These are phyloP conservation scores for Sialis fuliginosa DNA, from an alignment of 2,888 invertebrate genomes.

Conservation along the genomic window DNA sequence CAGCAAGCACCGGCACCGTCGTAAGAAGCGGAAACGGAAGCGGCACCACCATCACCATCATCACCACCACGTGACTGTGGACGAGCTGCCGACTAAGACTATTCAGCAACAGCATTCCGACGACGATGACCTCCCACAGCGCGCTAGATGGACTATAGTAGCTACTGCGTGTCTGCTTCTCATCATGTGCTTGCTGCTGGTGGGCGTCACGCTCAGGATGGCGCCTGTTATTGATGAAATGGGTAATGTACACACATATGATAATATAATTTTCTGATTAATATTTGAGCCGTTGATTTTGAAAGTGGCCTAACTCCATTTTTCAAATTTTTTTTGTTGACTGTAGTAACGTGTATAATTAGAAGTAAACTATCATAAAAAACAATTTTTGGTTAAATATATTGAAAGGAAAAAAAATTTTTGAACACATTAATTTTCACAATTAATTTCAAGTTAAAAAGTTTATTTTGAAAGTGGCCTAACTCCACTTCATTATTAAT, in stretches of 20 bases:
- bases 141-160: conserved; percentile 81
- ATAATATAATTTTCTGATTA: not conserved
- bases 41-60: conserved; percentile 16
- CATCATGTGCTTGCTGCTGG: conserved; percentile 74
- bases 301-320: too few species aligned
- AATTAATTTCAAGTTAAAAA: too few species aligned
- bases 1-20: conserved; percentile 15
- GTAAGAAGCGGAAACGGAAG: conserved; percentile 17
- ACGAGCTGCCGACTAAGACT: conserved; percentile 9
- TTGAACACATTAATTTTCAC: too few species aligned
- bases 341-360: too few species aligned
- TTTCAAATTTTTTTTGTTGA: too few species aligned
- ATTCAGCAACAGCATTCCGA: conserved; percentile 38
- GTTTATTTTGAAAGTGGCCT: too few species aligned
- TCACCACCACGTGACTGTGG: conserved; percentile 15
- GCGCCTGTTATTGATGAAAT: conserved; percentile 90
- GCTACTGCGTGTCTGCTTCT: conserved; percentile 76
- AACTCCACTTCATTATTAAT: too few species aligned
- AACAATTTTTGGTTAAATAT: too few species aligned
- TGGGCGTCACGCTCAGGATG: conserved; percentile 83
- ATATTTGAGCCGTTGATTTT: not conserved
- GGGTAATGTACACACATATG: conserved; percentile 38
- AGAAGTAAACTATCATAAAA: too few species aligned
- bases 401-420: too few species aligned
- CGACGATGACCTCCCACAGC: conserved; percentile 65